phyloP scores from a whole-genome alignment of 2,797 vertebrate species.

The Phaenicophaeus curvirostris region DNA sequence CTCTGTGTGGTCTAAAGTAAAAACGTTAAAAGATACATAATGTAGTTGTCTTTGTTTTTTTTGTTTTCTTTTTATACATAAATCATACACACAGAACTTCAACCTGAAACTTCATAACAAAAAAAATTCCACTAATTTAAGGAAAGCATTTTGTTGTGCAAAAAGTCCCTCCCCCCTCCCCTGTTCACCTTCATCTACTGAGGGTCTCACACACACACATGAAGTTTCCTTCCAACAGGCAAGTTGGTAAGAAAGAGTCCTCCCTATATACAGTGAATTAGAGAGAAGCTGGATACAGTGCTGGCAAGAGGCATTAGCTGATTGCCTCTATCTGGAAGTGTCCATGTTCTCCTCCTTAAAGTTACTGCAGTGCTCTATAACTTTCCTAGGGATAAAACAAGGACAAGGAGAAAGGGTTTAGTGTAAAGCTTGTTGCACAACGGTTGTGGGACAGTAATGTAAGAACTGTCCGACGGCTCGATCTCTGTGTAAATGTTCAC shows the following conservation, averaged over 20 bases:
- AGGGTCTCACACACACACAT: constrained; percentile 68
- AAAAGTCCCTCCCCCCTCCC: constrained; percentile 70
- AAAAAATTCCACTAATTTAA: constrained; percentile 77
- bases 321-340: constrained; percentile 87
- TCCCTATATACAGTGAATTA: constrained; percentile 73
- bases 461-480: neutral
- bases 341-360: constrained; percentile 98
- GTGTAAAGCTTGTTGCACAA: neutral
- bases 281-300: constrained; percentile 68
- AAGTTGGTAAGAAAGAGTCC: constrained; percentile 68
- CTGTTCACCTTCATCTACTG: constrained; percentile 67
- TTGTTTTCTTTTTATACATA: constrained; percentile 77
- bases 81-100: constrained; percentile 80
- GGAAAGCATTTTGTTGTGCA: constrained; percentile 81
- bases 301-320: constrained; percentile 22
- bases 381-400: constrained; percentile 84
- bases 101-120: constrained; percentile 77
- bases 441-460: neutral
- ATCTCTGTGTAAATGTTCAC: neutral
- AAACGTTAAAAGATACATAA: constrained; percentile 62
- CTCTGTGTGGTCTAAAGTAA: constrained; percentile 45
- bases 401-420: constrained; percentile 37
- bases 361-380: constrained; percentile 93
- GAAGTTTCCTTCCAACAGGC: constrained; percentile 60
- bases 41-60: constrained; percentile 54